Evolutionary conservation across 1,140 invertebrate genomes (phyloP).

Genomic region (Aphidius gifuensis): DNA sequence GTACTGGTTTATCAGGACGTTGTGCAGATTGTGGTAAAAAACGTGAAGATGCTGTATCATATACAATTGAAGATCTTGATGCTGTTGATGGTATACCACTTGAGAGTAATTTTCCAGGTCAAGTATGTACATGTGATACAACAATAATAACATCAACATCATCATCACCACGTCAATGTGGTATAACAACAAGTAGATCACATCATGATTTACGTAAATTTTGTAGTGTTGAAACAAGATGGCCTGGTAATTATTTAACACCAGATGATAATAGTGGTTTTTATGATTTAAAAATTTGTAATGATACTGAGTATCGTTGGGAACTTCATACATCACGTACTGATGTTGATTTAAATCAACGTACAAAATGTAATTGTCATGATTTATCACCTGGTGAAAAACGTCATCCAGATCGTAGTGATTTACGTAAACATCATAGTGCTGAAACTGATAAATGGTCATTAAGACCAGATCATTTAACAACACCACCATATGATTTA

Average conservation of each 20-base stretch:
- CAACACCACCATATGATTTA: constrained; percentile 41
- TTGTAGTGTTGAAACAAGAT: constrained; percentile 37
- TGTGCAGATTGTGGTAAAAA: constrained; percentile 42
- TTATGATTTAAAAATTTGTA: background rate
- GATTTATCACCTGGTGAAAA: constrained; percentile 42
- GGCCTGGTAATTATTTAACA: constrained; percentile 42
- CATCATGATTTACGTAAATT: constrained; percentile 36
- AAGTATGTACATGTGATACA: constrained; percentile 32
- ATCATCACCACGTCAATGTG: background rate
- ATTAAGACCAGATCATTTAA: constrained; percentile 31
- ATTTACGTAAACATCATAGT: constrained; percentile 51
- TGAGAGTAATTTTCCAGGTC: constrained; percentile 32
- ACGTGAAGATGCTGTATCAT: constrained; percentile 42
- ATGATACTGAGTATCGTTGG: constrained; percentile 47
- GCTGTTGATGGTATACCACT: constrained; percentile 41
- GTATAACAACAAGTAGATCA: constrained; percentile 13
- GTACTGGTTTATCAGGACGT: constrained; percentile 26
- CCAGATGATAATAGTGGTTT: constrained; percentile 43
- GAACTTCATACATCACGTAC: constrained; percentile 47
- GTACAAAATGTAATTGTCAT: constrained; percentile 43
- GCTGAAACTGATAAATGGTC: constrained; percentile 52
- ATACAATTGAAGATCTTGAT: constrained; percentile 52
- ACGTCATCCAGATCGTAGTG: constrained; percentile 41
- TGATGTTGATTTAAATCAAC: constrained; percentile 42
- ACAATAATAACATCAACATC: constrained; percentile 1